These are phyloP conservation scores for Sclerodermus sp. DNA, from an alignment of 2,888 invertebrate species.

Conservation along the genomic window DNA sequence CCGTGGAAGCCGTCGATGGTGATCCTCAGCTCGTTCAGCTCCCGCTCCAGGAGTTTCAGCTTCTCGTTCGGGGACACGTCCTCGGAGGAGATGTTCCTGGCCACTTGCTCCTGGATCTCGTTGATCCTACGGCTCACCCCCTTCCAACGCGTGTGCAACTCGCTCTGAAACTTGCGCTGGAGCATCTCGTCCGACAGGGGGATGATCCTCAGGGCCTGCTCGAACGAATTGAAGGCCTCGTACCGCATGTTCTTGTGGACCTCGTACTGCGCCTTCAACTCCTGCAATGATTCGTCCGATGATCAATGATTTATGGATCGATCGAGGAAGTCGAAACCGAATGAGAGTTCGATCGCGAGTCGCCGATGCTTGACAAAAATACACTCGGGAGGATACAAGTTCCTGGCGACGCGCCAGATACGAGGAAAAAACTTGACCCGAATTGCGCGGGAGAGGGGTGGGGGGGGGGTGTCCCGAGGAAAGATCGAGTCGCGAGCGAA, in stretches of 20 bases:
- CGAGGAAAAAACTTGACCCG: slow-evolving; percentile 22
- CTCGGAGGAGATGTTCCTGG: slow-evolving; percentile 72
- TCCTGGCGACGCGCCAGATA: slow-evolving; percentile 24
- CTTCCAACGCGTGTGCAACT: slow-evolving; percentile 78
- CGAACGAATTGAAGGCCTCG: slow-evolving; percentile 73
- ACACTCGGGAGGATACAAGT: background rate
- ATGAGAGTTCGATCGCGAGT: no score
- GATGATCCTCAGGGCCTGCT: slow-evolving; percentile 75
- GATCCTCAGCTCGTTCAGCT: slow-evolving; percentile 72
- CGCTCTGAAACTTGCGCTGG: slow-evolving; percentile 76
- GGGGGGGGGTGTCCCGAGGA: no score
- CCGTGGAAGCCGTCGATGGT: slow-evolving; percentile 74
- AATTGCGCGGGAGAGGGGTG: slow-evolving; percentile 4
- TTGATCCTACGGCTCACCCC: slow-evolving; percentile 67
- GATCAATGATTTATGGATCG: no score
- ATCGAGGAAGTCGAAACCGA: no score
- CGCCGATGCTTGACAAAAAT: no score
- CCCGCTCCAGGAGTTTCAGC: slow-evolving; percentile 73
- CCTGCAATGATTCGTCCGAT: no score
- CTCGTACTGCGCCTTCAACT: slow-evolving; percentile 84
- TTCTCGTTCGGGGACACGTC: slow-evolving; percentile 77
- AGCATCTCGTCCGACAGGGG: slow-evolving; percentile 84
- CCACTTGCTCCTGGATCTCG: slow-evolving; percentile 68
- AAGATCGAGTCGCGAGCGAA: no score
- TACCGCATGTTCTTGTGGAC: slow-evolving; percentile 76